These are phyloP conservation scores for Platorchestia sp. DNA, from an alignment of 1,140 invertebrate genomes.

Conservation along the genomic window DNA sequence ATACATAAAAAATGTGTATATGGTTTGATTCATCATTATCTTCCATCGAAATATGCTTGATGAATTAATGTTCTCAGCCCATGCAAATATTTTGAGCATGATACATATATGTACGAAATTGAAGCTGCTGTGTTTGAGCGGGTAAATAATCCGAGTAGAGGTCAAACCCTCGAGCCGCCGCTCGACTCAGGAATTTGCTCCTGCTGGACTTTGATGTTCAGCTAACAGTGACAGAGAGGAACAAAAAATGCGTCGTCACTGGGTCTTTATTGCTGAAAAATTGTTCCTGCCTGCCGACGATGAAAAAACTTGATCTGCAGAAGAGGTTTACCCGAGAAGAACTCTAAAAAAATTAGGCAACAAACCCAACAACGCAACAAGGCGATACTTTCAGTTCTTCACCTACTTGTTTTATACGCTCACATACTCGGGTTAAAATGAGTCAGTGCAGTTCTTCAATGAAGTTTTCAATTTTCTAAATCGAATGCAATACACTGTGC, in stretches of 20 bases:
- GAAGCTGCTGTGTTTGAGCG: neutral
- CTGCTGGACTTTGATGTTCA: neutral
- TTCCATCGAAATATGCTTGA: neutral
- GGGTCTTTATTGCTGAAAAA: neutral
- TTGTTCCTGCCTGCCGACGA: neutral
- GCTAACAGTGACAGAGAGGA: neutral
- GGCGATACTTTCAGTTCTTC: neutral
- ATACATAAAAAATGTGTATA: too few species aligned
- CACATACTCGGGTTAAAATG: neutral
- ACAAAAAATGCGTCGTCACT: neutral
- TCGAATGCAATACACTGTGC: too few species aligned
- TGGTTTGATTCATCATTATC: too few species aligned
- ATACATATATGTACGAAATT: neutral
- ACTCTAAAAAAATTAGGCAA: neutral
- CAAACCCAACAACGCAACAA: neutral
- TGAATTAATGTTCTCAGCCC: neutral
- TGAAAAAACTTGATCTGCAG: neutral
- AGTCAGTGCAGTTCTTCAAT: neutral
- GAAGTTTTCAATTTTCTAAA: neutral
- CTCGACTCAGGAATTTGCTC: too few species aligned
- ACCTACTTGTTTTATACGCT: neutral
- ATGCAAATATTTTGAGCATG: neutral
- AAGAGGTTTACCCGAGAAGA: neutral
- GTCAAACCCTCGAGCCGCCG: neutral
- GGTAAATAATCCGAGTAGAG: neutral